phyloP scores from a whole-genome alignment of 2,113 vertebrate species.

The Pomatostomus ruficeps region DNA sequence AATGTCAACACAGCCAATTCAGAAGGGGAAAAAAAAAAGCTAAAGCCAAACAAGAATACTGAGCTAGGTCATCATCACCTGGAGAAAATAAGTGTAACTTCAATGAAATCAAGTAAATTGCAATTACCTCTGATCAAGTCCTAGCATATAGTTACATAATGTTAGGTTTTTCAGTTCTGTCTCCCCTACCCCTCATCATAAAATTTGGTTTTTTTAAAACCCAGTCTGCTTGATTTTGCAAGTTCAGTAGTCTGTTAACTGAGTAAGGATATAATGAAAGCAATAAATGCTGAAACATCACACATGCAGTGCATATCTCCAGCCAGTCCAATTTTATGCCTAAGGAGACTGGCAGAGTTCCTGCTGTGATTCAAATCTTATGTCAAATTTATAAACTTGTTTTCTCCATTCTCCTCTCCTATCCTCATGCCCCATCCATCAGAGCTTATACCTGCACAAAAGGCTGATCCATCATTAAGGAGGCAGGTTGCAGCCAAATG shows the following conservation, averaged over 20 bases:
- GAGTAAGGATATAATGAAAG: slow-evolving; percentile 46
- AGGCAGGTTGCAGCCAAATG: slow-evolving; percentile 53
- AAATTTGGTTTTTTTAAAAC: not conserved
- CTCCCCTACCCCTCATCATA: not conserved
- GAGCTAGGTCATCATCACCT: not conserved
- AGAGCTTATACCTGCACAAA: slow-evolving; percentile 56
- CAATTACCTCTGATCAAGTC: not conserved
- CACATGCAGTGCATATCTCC: not conserved
- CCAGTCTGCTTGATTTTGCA: not conserved
- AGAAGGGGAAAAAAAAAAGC: rapidly evolving
- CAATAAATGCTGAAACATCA: slow-evolving; percentile 30
- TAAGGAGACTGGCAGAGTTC: slow-evolving; percentile 48
- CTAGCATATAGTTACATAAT: not conserved
- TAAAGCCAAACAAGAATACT: not conserved
- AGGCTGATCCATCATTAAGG: slow-evolving; percentile 51
- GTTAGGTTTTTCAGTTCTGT: not conserved
- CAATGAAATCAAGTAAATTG: not conserved
- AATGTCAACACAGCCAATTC: not conserved
- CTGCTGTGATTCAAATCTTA: slow-evolving; percentile 54
- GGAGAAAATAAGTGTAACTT: not conserved
- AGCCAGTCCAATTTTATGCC: slow-evolving; percentile 55
- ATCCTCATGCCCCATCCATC: slow-evolving; percentile 41
- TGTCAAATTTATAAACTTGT: slow-evolving; percentile 70
- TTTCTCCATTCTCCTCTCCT: slow-evolving; percentile 46
- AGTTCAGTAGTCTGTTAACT: slow-evolving; percentile 37